Percentiles rank a stretch among this genome's conserved stretches.
phyloP scores from a whole-genome alignment of 2,888 invertebrate genomes.

The Tineola bisselliella region DNA sequence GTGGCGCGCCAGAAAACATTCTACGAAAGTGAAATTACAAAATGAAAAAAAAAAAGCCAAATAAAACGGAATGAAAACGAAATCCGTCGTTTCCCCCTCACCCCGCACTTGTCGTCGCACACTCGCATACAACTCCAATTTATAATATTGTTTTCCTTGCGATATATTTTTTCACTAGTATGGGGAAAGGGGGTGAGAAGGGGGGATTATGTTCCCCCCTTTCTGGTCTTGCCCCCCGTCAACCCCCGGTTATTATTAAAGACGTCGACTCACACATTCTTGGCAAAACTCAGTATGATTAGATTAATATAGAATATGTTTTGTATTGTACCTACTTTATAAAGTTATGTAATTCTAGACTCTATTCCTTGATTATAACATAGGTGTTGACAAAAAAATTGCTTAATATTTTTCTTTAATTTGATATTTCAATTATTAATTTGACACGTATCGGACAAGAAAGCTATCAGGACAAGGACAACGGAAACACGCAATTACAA shows the following conservation, averaged over 20 bases:
- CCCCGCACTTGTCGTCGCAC: conserved; percentile 30
- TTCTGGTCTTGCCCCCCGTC: conserved; percentile 20
- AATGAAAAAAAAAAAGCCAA: conserved; percentile 4
- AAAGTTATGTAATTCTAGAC: background rate
- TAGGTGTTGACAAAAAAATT: background rate
- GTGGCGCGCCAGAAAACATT: background rate
- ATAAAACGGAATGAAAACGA: conserved; percentile 1
- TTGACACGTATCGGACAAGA: too few relatives aligned
- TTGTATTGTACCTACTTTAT: conserved; percentile 21
- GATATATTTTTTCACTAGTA: conserved; percentile 68
- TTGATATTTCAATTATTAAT: too few relatives aligned
- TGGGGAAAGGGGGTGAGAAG: conserved; percentile 23
- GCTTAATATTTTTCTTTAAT: too few relatives aligned
- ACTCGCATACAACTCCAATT: conserved; percentile 45
- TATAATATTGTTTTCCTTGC: conserved; percentile 68
- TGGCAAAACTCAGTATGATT: conserved; percentile 59
- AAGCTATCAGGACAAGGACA: too few relatives aligned
- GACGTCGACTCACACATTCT: conserved; percentile 66
- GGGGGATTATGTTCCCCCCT: conserved; percentile 14
- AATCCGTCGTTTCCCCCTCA: background rate
- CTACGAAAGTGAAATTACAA: background rate
- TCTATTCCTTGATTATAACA: background rate
- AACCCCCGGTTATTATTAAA: conserved; percentile 65
- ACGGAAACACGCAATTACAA: too few relatives aligned
- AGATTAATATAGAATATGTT: conserved; percentile 49